Conservation (phyloP, 2,888 invertebrate species). For the Hemaris fuciformis region DNA sequence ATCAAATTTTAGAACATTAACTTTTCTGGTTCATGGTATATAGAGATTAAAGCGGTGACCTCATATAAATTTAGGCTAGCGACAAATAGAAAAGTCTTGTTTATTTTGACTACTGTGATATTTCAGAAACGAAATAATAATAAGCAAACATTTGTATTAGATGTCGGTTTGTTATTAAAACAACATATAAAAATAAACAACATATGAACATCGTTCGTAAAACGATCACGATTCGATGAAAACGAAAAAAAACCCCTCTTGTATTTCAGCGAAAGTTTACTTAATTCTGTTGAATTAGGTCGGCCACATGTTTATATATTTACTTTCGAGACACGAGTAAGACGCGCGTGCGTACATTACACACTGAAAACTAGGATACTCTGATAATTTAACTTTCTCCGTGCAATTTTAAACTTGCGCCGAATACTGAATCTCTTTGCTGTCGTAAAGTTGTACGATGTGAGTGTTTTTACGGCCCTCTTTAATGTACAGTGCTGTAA, state of each 20-base stretch:
- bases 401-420: slow-evolving; percentile 6
- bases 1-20: too few relatives aligned
- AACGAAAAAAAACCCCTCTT: neutral
- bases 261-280: slow-evolving; percentile 13
- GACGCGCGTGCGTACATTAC: neutral
- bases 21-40: too few relatives aligned
- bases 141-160: neutral
- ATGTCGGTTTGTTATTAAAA: neutral
- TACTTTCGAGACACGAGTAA: slow-evolving; percentile 1
- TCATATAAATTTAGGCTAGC: too few relatives aligned
- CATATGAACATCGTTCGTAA: neutral
- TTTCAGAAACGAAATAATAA: too few relatives aligned
- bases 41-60: too few relatives aligned
- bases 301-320: slow-evolving; percentile 5
- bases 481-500: neutral
- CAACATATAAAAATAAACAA: neutral
- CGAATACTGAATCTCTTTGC: slow-evolving; percentile 7
- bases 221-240: neutral
- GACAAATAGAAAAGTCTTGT: too few relatives aligned
- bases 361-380: slow-evolving; percentile 11
- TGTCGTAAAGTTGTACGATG: neutral
- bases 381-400: slow-evolving; percentile 13
- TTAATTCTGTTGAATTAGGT: slow-evolving; percentile 13
- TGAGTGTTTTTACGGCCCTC: neutral
- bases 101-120: too few relatives aligned